Conservation (phyloP, 2,888 invertebrate species). For the Pimpla rufipes region DNA sequence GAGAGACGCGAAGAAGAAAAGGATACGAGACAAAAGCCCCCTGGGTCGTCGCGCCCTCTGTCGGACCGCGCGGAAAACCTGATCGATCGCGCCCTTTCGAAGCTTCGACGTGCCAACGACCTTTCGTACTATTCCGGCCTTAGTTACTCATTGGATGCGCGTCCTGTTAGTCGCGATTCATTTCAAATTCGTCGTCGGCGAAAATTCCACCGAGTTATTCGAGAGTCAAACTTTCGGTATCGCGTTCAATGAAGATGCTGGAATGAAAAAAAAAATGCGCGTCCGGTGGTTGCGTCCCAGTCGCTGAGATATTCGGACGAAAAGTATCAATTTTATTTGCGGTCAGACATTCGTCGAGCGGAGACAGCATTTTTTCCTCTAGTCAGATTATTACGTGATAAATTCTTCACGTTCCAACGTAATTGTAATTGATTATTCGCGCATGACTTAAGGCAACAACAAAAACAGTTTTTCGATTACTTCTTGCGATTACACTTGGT, state of each 20-base stretch:
- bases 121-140: conserved; percentile 54
- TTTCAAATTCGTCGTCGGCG: neutral
- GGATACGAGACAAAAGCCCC: conserved; percentile 36
- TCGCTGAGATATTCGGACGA: neutral
- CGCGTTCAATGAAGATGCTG: conserved; percentile 3
- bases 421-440: neutral
- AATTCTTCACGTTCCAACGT: neutral
- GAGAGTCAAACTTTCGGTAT: conserved; percentile 28
- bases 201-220: conserved; percentile 18
- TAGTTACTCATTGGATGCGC: conserved; percentile 34
- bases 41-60: conserved; percentile 19
- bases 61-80: neutral
- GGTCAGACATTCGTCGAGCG: neutral
- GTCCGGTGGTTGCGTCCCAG: neutral
- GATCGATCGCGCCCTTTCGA: conserved; percentile 25
- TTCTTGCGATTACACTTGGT: neutral
- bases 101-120: conserved; percentile 31
- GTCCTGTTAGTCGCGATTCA: conserved; percentile 6
- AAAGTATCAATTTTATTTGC: neutral
- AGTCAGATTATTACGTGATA: neutral
- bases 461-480: neutral
- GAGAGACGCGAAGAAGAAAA: too few species aligned
- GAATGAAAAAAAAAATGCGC: neutral
- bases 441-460: too few species aligned
- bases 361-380: neutral